These are phyloP conservation scores for Apotomis betuletana DNA, from an alignment of 2,888 invertebrate genomes.

Conservation along the genomic window DNA sequence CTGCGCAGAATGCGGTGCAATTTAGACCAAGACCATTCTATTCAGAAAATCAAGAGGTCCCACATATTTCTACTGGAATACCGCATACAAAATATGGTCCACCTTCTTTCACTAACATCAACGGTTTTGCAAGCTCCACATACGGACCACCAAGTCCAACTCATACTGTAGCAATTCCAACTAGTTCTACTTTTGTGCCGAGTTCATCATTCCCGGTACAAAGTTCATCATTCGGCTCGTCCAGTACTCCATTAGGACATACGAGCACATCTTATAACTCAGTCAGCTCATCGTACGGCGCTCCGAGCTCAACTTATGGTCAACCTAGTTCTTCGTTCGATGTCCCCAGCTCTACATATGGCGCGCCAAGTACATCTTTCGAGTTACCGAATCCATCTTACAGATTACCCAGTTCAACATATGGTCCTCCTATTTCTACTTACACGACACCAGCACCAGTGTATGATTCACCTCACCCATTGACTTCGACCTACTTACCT, in stretches of 20 bases:
- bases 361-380: conserved; percentile 49
- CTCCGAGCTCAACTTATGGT: conserved; percentile 51
- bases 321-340: conserved; percentile 49
- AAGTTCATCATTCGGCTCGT: conserved; percentile 50
- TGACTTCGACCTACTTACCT: conserved; percentile 55
- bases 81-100: conserved; percentile 67
- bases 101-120: conserved; percentile 56
- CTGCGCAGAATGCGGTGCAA: conserved; percentile 61
- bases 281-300: conserved; percentile 38
- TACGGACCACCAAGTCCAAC: conserved; percentile 62
- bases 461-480: conserved; percentile 54
- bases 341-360: conserved; percentile 49
- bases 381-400: conserved; percentile 46
- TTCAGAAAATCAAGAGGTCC: conserved; percentile 52
- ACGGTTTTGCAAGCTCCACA: conserved; percentile 61
- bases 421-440: conserved; percentile 52
- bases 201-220: conserved; percentile 47
- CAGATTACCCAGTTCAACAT: conserved; percentile 52
- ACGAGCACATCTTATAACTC: conserved; percentile 39
- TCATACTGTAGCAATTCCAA: conserved; percentile 64
- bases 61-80: conserved; percentile 55
- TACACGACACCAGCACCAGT: conserved; percentile 53
- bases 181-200: conserved; percentile 61
- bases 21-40: conserved; percentile 62
- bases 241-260: conserved; percentile 45